phyloP scores from a whole-genome alignment of 2,888 invertebrate genomes.

The Trileptium ribeirensis region DNA sequence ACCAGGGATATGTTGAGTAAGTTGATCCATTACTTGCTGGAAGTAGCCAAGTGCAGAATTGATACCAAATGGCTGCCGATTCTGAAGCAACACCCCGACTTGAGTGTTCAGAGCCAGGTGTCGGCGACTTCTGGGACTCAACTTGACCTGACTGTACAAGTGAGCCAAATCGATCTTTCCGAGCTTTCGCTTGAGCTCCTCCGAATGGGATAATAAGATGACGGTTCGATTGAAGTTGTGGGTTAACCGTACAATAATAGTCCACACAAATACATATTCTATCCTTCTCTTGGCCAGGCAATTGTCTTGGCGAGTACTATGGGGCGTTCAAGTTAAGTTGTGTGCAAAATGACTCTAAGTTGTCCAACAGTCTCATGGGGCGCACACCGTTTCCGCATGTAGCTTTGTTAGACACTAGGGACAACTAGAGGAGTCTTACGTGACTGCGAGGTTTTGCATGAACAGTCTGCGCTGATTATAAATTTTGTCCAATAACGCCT shows the following conservation, averaged over 20 bases:
- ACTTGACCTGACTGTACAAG: neutral
- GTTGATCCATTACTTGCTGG: slow-evolving; percentile 27
- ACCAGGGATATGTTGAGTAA: slow-evolving; percentile 23
- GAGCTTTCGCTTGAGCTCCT: neutral
- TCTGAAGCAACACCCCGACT: slow-evolving; percentile 24
- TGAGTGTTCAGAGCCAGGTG: slow-evolving; percentile 22
- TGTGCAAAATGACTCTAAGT: too few species aligned
- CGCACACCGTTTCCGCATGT: too few species aligned
- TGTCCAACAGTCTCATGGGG: too few species aligned
- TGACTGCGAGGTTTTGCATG: too few species aligned
- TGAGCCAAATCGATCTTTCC: neutral
- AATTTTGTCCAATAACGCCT: too few species aligned
- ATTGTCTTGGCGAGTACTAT: too few species aligned
- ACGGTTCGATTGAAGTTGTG: neutral
- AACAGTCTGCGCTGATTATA: too few species aligned
- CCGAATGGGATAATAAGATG: neutral
- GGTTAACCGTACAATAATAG: neutral
- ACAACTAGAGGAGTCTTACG: too few species aligned
- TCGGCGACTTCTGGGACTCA: neutral
- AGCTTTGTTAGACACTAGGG: too few species aligned
- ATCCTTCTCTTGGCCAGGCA: neutral
- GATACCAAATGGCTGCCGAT: slow-evolving; percentile 23
- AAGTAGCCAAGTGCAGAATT: slow-evolving; percentile 24
- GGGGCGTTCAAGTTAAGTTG: too few species aligned
- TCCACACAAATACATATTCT: slow-evolving; percentile 8